Conservation (phyloP, 2,888 invertebrate species). For the Lycophotia porphyrea region DNA sequence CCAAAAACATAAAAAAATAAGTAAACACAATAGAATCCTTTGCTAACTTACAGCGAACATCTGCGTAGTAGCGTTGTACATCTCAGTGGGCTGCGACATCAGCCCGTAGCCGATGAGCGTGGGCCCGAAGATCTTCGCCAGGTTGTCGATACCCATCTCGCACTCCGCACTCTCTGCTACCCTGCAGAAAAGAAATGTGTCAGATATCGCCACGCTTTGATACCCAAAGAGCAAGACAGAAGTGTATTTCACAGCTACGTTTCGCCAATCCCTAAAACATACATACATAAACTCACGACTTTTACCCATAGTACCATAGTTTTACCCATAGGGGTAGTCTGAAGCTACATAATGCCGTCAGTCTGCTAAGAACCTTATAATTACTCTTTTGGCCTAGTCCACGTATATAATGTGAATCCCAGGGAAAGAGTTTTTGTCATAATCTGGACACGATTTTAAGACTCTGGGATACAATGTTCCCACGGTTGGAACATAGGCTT, state of each 20-base stretch:
- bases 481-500: no score
- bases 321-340: no score
- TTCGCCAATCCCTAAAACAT: no score
- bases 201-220: background rate
- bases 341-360: no score
- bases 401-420: no score
- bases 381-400: no score
- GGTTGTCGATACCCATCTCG: conserved; percentile 97
- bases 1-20: background rate
- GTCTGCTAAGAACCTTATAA: no score
- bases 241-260: background rate
- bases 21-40: background rate
- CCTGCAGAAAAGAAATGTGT: conserved; percentile 83
- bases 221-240: background rate
- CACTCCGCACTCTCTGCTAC: conserved; percentile 95
- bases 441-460: no score
- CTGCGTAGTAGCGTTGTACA: conserved; percentile 94
- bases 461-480: no score
- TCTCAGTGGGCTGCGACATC: conserved; percentile 93
- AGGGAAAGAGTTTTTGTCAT: no score
- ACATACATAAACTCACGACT: no score
- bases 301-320: no score
- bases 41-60: conserved; percentile 91
- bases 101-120: conserved; percentile 97
- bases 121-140: conserved; percentile 98